A percentile compares a stretch with the other conserved stretches of the same genome.
Conservation (phyloP, 2,797 vertebrate species). For the Odontamblyopus rebecca region DNA sequence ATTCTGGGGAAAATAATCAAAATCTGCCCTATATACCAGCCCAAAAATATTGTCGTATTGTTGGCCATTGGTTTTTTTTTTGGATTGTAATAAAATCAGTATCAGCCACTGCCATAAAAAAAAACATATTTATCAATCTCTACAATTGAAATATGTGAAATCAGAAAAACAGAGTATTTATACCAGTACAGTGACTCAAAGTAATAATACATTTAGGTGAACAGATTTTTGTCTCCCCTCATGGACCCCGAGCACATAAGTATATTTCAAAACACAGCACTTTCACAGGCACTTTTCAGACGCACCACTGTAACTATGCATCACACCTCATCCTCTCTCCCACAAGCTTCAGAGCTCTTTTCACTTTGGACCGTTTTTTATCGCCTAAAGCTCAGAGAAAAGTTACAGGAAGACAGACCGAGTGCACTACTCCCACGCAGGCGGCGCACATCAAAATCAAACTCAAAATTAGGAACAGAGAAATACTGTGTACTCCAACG, state of each 20-base stretch:
- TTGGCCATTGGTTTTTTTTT: too few species aligned
- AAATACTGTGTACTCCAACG: constrained; percentile 28
- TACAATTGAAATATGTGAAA: too few species aligned
- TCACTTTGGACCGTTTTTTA: constrained; percentile 53
- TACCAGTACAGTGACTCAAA: too few species aligned
- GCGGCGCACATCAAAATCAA: constrained; percentile 35
- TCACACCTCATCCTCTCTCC: constrained; percentile 15
- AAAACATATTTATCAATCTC: too few species aligned
- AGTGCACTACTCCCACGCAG: constrained; percentile 41
- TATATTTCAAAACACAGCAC: constrained; percentile 40
- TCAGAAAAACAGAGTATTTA: too few species aligned
- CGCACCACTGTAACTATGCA: constrained; percentile 37
- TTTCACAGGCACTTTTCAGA: constrained; percentile 36
- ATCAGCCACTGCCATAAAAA: too few species aligned
- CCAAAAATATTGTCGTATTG: too few species aligned
- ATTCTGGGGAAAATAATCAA: too few species aligned
- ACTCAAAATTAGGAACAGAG: constrained; percentile 18
- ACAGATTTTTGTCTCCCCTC: too few species aligned
- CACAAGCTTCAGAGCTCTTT: constrained; percentile 31
- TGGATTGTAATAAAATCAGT: too few species aligned
- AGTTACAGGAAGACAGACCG: constrained; percentile 36
- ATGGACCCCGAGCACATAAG: neutral
- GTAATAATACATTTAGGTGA: too few species aligned
- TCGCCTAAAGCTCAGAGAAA: constrained; percentile 49
- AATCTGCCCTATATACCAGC: too few species aligned